These are phyloP conservation scores for Synanthedon myopaeformis DNA, from an alignment of 2,888 invertebrate genomes.

Conservation along the genomic window DNA sequence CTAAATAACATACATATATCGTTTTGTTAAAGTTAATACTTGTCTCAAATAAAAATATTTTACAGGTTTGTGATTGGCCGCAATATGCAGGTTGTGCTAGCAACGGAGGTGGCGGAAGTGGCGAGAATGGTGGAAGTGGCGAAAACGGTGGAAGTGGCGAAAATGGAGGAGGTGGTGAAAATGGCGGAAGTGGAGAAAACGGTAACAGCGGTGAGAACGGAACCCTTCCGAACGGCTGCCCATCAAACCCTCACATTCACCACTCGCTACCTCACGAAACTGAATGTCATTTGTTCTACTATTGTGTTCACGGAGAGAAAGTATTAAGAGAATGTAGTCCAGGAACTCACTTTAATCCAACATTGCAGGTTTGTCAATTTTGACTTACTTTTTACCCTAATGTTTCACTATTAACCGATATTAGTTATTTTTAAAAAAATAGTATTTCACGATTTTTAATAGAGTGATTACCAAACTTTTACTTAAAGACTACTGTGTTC, in stretches of 20 bases:
- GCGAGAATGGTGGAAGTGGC: background rate
- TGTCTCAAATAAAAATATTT: background rate
- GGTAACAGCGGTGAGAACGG: constrained; percentile 1
- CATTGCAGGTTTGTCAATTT: constrained; percentile 2
- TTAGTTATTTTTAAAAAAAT: no score
- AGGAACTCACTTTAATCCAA: constrained; percentile 10
- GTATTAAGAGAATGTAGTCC: constrained; percentile 5
- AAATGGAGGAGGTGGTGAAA: background rate
- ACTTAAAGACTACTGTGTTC: no score
- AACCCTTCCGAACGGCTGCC: constrained; percentile 6
- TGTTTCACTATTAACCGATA: no score
- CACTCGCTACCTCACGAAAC: constrained; percentile 9
- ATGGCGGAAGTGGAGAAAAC: background rate
- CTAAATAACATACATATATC: no score
- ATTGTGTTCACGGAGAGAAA: constrained; percentile 9
- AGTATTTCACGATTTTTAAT: no score
- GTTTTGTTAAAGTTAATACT: no score
- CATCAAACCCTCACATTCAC: constrained; percentile 8
- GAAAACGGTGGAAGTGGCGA: background rate
- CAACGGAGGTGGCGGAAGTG: constrained; percentile 2
- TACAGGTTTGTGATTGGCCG: constrained; percentile 23
- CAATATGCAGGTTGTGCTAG: constrained; percentile 13
- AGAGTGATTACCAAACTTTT: no score
- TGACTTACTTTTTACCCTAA: no score
- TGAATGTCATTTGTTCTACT: constrained; percentile 11